A percentile compares a stretch with the other conserved stretches of the same genome.
Evolutionary conservation across 30 jellyfish, hydroid and myxozoan genomes (phyloP).

Genomic region (Chrysaora quinquecirrha): DNA sequence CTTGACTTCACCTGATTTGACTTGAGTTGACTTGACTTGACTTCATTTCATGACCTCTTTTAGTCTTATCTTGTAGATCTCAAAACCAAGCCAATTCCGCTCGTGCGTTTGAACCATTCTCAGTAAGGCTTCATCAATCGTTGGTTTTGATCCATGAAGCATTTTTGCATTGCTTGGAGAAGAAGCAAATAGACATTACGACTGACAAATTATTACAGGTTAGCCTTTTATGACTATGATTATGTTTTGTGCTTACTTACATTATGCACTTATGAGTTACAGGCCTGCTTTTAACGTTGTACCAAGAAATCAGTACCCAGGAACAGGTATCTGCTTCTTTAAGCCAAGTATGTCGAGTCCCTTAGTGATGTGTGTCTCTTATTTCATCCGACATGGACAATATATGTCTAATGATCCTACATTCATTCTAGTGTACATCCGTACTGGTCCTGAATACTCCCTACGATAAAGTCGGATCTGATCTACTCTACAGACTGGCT

Average conservation of each 20-base stretch:
- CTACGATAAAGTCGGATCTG: slow-evolving; percentile 75
- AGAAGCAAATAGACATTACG: slow-evolving; percentile 38
- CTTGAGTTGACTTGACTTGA: too few species aligned
- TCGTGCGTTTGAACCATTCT: slow-evolving; percentile 85
- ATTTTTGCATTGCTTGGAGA: slow-evolving; percentile 50
- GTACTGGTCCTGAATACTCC: slow-evolving; percentile 87
- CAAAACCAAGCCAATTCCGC: slow-evolving; percentile 29
- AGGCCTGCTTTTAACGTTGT: neutral
- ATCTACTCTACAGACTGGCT: slow-evolving; percentile 50
- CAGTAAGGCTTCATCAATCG: slow-evolving; percentile 80
- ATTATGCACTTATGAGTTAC: neutral
- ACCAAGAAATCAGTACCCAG: neutral
- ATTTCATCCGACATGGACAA: too few species aligned
- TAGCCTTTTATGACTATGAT: neutral
- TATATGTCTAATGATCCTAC: too few species aligned
- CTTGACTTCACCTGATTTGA: too few species aligned
- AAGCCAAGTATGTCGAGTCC: neutral
- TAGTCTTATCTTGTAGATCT: slow-evolving; percentile 29
- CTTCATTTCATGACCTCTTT: neutral
- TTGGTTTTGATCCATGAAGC: slow-evolving; percentile 71
- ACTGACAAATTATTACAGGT: slow-evolving; percentile 86
- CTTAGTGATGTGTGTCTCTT: neutral
- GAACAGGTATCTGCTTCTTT: neutral
- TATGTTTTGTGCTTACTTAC: too few species aligned
- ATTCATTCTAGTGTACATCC: slow-evolving; percentile 68